These are phyloP conservation scores for Malacoctenus gilli DNA, from an alignment of 2,797 vertebrate genomes.

Conservation along the genomic window DNA sequence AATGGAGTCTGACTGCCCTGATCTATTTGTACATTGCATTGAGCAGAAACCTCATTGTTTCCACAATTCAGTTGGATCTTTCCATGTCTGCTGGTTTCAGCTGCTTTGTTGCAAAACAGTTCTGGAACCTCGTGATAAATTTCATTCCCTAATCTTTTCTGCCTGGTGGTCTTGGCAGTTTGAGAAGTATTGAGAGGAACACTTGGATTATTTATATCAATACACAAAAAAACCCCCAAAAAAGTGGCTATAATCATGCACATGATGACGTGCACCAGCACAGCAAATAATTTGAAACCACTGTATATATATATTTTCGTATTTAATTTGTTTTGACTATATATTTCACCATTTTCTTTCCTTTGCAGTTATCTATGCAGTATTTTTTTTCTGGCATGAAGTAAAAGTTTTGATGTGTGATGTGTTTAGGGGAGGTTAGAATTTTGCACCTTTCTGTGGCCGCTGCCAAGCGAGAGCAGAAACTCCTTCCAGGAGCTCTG, in stretches of 20 bases:
- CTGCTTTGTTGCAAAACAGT: too few relatives aligned
- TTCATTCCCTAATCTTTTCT: too few relatives aligned
- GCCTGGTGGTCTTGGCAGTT: too few relatives aligned
- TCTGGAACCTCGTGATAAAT: too few relatives aligned
- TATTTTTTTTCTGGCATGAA: slow-evolving; percentile 68
- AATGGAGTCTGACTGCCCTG: too few relatives aligned
- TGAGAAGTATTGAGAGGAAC: neutral
- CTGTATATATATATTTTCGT: slow-evolving; percentile 50
- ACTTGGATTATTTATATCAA: slow-evolving; percentile 60
- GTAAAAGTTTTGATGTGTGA: slow-evolving; percentile 35
- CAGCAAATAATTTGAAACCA: slow-evolving; percentile 54
- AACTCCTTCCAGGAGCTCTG: too few relatives aligned
- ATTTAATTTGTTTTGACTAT: slow-evolving; percentile 59
- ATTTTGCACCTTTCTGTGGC: too few relatives aligned
- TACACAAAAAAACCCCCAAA: slow-evolving; percentile 44
- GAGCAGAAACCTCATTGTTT: too few relatives aligned
- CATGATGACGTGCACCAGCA: slow-evolving; percentile 51
- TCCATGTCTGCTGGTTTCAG: too few relatives aligned
- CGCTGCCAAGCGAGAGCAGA: too few relatives aligned
- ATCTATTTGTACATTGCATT: too few relatives aligned
- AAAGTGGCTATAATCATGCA: slow-evolving; percentile 50
- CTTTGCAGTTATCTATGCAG: slow-evolving; percentile 60
- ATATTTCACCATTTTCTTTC: slow-evolving; percentile 8
- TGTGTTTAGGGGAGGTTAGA: slow-evolving; percentile 31
- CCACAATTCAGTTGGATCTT: too few relatives aligned